Percentiles rank a stretch among this genome's conserved stretches.
Conservation (phyloP, 2,888 invertebrate species). For the Augiades crinisus region DNA sequence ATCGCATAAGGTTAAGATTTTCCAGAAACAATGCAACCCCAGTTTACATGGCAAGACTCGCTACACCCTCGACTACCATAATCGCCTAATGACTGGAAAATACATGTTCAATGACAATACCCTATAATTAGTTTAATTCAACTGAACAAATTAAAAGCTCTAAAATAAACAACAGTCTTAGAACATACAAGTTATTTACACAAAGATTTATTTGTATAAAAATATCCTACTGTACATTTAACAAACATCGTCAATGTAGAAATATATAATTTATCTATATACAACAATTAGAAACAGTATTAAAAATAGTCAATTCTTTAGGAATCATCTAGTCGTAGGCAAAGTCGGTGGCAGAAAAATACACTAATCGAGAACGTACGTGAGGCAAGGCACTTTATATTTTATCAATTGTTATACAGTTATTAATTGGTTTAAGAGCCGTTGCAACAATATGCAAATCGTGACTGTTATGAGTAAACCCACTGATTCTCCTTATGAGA, state of each 20-base stretch:
- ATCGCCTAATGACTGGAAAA: conserved; percentile 71
- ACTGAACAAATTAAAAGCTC: conserved; percentile 77
- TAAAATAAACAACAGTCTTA: conserved; percentile 80
- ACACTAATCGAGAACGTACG: conserved; percentile 36
- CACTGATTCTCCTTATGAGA: too few relatives aligned
- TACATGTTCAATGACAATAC: conserved; percentile 64
- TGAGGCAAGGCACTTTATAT: conserved; percentile 45
- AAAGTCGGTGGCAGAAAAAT: conserved; percentile 42
- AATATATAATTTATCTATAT: conserved; percentile 75
- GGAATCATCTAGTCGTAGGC: conserved; percentile 58
- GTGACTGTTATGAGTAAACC: too few relatives aligned
- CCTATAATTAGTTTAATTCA: conserved; percentile 57
- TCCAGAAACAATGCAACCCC: neutral
- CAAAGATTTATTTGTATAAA: conserved; percentile 69
- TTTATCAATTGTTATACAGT: too few relatives aligned
- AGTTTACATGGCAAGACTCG: conserved; percentile 28
- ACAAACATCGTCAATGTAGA: conserved; percentile 72
- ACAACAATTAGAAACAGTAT: conserved; percentile 73
- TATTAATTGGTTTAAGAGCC: too few relatives aligned
- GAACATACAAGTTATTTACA: conserved; percentile 78
- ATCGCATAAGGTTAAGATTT: neutral
- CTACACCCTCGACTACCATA: conserved; percentile 1
- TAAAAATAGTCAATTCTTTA: conserved; percentile 76
- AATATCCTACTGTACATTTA: conserved; percentile 78
- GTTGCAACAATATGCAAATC: too few relatives aligned